Percentiles rank a stretch among this genome's conserved stretches.
phyloP scores from a whole-genome alignment of 2,797 vertebrate genomes.

The Salmo trutta region DNA sequence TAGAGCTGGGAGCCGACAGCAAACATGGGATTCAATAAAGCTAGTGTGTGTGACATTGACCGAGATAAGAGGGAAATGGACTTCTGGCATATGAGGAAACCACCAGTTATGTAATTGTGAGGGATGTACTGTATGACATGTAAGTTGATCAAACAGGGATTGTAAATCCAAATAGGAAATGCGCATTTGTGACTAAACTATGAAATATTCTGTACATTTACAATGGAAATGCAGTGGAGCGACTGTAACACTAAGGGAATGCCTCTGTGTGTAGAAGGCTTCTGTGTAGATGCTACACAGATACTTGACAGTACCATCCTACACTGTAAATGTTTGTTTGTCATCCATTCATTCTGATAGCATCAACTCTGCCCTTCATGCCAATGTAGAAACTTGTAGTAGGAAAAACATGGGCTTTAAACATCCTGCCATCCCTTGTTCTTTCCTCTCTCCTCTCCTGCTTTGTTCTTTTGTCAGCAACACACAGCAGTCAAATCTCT shows the following conservation, averaged over 20 bases:
- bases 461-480: not conserved
- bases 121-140: not conserved
- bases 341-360: not conserved
- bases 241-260: not conserved
- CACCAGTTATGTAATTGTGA: slow-evolving; percentile 11
- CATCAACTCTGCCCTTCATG: not conserved
- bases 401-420: not conserved
- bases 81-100: slow-evolving; percentile 10
- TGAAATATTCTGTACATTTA: not conserved
- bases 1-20: slow-evolving; percentile 43
- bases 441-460: not conserved
- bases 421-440: not conserved
- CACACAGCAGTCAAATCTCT: not conserved
- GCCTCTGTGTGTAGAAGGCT: not conserved
- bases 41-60: slow-evolving; percentile 25
- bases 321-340: not conserved
- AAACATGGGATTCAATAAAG: slow-evolving; percentile 22
- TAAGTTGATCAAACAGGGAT: too few species aligned
- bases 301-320: not conserved
- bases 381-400: not conserved
- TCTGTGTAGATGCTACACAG: not conserved
- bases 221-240: not conserved
- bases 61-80: slow-evolving; percentile 12
- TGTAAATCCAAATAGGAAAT: too few species aligned
- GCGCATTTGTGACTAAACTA: not conserved